Conservation (phyloP, 2,888 invertebrate genomes). For the Lottia scabra region DNA sequence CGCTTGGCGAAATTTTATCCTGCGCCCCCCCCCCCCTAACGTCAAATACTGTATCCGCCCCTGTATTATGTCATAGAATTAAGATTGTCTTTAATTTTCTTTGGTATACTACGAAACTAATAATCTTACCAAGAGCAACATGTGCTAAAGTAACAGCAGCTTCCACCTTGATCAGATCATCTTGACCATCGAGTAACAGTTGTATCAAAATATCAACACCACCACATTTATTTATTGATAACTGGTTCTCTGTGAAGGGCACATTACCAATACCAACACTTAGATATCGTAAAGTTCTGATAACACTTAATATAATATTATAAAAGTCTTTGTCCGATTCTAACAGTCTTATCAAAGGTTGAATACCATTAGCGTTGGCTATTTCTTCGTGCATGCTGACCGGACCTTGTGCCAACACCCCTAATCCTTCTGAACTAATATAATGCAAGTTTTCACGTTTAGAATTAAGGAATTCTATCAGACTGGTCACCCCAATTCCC, state of each 20-base stretch:
- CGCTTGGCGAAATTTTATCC: too few species aligned
- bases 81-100: too few species aligned
- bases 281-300: slow-evolving; percentile 60
- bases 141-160: slow-evolving; percentile 64
- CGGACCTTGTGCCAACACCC: slow-evolving; percentile 65
- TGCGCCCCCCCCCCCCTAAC: too few species aligned
- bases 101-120: too few species aligned
- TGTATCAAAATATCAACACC: slow-evolving; percentile 65
- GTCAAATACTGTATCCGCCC: too few species aligned
- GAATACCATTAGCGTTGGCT: slow-evolving; percentile 60
- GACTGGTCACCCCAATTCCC: slow-evolving; percentile 60
- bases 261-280: slow-evolving; percentile 66
- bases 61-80: too few species aligned
- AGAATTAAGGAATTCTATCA: slow-evolving; percentile 66
- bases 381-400: slow-evolving; percentile 60
- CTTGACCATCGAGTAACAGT: slow-evolving; percentile 63
- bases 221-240: slow-evolving; percentile 54
- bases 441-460: slow-evolving; percentile 62
- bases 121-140: slow-evolving; percentile 60
- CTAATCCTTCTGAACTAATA: slow-evolving; percentile 66
- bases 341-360: slow-evolving; percentile 59
- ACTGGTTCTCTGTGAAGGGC: slow-evolving; percentile 61
- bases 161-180: slow-evolving; percentile 65
- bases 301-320: slow-evolving; percentile 62
- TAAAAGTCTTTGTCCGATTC: slow-evolving; percentile 58